Conservation (phyloP, 2,888 invertebrate genomes). For the Conus canariensis region DNA sequence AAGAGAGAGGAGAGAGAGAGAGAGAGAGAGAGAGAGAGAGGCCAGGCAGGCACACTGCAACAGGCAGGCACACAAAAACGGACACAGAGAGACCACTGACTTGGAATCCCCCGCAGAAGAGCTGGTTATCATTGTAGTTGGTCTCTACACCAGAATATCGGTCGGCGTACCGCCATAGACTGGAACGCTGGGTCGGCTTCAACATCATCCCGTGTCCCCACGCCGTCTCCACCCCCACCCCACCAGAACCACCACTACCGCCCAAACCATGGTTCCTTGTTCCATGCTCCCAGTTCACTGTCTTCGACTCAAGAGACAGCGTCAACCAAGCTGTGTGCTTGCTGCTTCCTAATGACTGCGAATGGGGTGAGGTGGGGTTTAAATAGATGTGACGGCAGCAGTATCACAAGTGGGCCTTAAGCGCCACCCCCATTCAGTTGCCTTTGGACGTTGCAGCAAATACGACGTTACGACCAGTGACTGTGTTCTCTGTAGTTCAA, state of each 20-base stretch:
- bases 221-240: neutral
- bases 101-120: conserved; percentile 25
- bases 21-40: conserved; percentile 16
- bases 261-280: neutral
- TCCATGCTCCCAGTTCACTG: no score
- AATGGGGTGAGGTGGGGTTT: no score
- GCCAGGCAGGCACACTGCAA: neutral
- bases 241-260: neutral
- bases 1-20: conserved; percentile 25
- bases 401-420: no score
- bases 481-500: no score
- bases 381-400: no score
- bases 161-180: neutral
- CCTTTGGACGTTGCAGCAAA: no score
- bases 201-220: conserved; percentile 19
- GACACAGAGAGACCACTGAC: neutral
- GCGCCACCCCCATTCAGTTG: no score
- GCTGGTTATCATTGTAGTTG: conserved; percentile 12
- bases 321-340: no score
- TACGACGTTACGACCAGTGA: no score
- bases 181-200: conserved; percentile 11
- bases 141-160: neutral
- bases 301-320: no score
- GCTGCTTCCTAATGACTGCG: no score
- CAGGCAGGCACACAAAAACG: neutral